These are phyloP conservation scores for Tetramorium simillimum DNA, from an alignment of 1,140 invertebrate species.

Conservation along the genomic window DNA sequence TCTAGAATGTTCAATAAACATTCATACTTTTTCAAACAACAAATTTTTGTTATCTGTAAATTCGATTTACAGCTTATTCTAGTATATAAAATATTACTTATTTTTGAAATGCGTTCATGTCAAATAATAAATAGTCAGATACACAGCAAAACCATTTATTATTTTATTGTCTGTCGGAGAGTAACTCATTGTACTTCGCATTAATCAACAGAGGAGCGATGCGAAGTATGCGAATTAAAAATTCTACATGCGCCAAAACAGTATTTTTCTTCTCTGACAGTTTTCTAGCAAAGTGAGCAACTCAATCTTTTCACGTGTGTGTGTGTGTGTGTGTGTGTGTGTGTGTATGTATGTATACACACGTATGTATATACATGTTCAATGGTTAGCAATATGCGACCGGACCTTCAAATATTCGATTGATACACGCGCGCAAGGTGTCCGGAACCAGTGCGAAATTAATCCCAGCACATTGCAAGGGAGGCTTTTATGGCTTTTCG, in stretches of 20 bases:
- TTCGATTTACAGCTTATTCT: not conserved
- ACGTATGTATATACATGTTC: not conserved
- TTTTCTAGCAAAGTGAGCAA: not conserved
- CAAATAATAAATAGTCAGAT: not conserved
- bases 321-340: not conserved
- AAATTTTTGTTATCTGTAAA: not conserved
- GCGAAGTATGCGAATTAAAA: constrained; percentile 21
- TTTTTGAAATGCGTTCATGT: not conserved
- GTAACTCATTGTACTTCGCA: not conserved
- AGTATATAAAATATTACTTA: not conserved
- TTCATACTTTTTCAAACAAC: not conserved
- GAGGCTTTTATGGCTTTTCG: constrained; percentile 65
- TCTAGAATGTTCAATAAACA: not conserved
- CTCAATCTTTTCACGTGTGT: not conserved
- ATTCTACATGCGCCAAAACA: not conserved
- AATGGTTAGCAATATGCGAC: not conserved
- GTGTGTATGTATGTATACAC: not conserved
- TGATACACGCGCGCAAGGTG: constrained; percentile 36
- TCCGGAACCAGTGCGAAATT: constrained; percentile 22
- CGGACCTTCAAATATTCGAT: constrained; percentile 46
- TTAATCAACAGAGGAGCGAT: constrained; percentile 10
- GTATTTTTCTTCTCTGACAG: constrained; percentile 31
- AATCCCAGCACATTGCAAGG: constrained; percentile 17
- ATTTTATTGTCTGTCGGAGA: constrained; percentile 6
- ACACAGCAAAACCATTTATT: not conserved